Conservation (phyloP, 2,888 invertebrate genomes). For the Elysia crispata region DNA sequence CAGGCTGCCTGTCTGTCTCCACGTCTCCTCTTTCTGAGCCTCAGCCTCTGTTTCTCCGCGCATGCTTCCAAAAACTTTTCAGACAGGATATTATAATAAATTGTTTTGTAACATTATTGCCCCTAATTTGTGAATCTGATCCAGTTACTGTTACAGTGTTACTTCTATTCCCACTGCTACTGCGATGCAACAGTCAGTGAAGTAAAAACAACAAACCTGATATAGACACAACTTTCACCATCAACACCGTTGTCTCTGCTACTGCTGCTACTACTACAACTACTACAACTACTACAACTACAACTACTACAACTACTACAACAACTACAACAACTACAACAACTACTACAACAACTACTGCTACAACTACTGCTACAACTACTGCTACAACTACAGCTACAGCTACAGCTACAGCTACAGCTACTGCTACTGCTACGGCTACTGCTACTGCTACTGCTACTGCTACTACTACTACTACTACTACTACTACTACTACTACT, state of each 20-base stretch:
- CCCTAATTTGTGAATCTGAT: no score
- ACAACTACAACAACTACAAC: not conserved
- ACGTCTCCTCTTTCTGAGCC: no score
- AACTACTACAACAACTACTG: not conserved
- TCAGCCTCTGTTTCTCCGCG: no score
- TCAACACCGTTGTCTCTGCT: no score
- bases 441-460: constrained; percentile 2
- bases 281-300: not conserved
- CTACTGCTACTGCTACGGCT: not conserved
- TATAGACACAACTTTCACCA: no score
- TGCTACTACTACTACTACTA: constrained; percentile 12
- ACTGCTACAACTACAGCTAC: constrained; percentile 1
- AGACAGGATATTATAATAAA: not conserved
- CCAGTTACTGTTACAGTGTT: no score
- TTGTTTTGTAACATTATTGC: no score
- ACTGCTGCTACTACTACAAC: not conserved
- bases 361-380: not conserved
- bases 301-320: not conserved
- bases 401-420: not conserved
- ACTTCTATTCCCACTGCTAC: no score
- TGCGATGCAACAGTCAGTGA: no score
- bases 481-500: constrained; percentile 13
- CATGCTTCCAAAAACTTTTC: no score
- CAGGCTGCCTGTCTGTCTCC: no score
- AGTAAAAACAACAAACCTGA: no score